Conservation (phyloP, 2,888 invertebrate species). For the Luperina nickerlii region DNA sequence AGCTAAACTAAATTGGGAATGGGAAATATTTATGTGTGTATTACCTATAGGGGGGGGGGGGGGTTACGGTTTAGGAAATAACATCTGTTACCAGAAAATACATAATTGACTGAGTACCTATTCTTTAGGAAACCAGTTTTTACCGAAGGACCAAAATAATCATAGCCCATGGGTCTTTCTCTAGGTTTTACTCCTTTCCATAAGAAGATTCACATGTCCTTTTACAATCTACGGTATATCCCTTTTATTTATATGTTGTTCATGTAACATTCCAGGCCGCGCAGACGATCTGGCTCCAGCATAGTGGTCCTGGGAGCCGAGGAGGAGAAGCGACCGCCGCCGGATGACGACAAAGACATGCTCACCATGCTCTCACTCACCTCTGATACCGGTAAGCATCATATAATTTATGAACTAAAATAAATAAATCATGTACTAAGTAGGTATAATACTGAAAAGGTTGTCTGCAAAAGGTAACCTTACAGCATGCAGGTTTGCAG, state of each 20-base stretch:
- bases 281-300: conserved; percentile 94
- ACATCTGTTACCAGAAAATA: background rate
- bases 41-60: no score
- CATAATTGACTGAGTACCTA: background rate
- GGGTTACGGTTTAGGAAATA: no score
- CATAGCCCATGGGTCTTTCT: no score
- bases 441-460: background rate
- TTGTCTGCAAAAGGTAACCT: background rate
- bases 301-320: conserved; percentile 95
- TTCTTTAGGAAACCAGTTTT: background rate
- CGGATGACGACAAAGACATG: conserved; percentile 92
- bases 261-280: conserved; percentile 91
- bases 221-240: background rate
- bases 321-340: conserved; percentile 91
- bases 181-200: no score
- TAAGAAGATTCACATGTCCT: background rate
- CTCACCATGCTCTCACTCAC: conserved; percentile 93
- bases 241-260: background rate
- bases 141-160: background rate
- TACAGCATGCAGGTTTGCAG: background rate
- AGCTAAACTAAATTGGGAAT: background rate
- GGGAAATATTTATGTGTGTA: no score
- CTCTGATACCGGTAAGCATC: conserved; percentile 91
- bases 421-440: background rate
- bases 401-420: background rate